phyloP scores from a whole-genome alignment of 2,888 invertebrate species.

The Seladonia tumulorum region DNA sequence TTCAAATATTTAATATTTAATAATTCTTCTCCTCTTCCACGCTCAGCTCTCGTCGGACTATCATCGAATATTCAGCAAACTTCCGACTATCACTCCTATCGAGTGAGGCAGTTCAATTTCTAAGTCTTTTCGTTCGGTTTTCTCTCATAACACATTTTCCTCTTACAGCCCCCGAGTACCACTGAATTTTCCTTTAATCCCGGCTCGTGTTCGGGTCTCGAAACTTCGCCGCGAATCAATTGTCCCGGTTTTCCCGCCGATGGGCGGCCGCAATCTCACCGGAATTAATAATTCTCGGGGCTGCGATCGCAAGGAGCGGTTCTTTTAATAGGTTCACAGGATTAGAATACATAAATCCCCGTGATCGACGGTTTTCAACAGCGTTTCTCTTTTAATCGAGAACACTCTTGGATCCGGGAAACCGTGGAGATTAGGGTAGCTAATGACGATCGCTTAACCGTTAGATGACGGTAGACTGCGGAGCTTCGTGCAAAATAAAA shows the following conservation, averaged over 20 bases:
- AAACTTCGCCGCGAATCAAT: slow-evolving; percentile 28
- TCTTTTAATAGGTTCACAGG: slow-evolving; percentile 36
- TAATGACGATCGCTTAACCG: background rate
- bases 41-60: background rate
- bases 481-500: background rate
- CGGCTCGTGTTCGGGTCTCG: slow-evolving; percentile 5
- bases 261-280: slow-evolving; percentile 22
- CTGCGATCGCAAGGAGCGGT: slow-evolving; percentile 14
- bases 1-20: background rate
- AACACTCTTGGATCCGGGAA: background rate
- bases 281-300: slow-evolving; percentile 30
- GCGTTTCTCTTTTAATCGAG: background rate
- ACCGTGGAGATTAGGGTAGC: background rate
- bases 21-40: background rate
- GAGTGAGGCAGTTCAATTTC: background rate
- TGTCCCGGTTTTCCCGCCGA: slow-evolving; percentile 22
- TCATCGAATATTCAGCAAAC: slow-evolving; percentile 7
- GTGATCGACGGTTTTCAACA: background rate
- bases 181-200: slow-evolving; percentile 23
- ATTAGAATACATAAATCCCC: slow-evolving; percentile 24
- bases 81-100: slow-evolving; percentile 2
- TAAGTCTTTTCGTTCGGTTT: background rate
- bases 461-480: no score
- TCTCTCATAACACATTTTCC: slow-evolving; percentile 22
- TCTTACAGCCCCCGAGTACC: background rate